Evolutionary conservation across 2,888 invertebrate genomes (phyloP).

Genomic region (Aromia moschata): DNA sequence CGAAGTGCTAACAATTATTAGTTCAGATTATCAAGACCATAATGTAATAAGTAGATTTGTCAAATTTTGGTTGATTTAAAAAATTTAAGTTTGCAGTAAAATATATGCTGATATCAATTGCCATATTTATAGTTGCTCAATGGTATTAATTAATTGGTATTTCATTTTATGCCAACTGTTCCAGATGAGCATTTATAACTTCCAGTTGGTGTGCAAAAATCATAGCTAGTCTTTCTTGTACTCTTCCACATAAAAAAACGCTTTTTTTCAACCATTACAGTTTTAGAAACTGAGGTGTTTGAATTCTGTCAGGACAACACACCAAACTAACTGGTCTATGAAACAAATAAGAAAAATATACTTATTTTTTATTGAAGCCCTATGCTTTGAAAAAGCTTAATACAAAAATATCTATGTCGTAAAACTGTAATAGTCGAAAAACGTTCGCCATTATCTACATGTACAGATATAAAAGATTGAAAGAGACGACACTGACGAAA

Average conservation of each 20-base stretch:
- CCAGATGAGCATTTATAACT: too few species aligned
- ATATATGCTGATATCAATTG: too few species aligned
- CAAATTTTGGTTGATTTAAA: too few species aligned
- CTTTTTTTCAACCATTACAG: conserved; percentile 13
- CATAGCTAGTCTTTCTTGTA: too few species aligned
- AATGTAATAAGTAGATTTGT: too few species aligned
- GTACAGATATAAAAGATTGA: conserved; percentile 34
- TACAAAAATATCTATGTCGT: conserved; percentile 10
- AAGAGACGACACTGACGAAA: conserved; percentile 54
- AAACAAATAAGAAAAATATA: not conserved
- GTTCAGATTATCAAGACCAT: too few species aligned
- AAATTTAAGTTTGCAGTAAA: too few species aligned
- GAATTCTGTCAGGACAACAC: not conserved
- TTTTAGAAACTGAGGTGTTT: conserved; percentile 1
- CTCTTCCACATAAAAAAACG: conserved; percentile 12
- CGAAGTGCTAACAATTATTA: too few species aligned
- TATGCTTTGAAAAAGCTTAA: not conserved
- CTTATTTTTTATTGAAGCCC: not conserved
- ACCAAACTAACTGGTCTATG: not conserved
- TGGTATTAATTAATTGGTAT: too few species aligned
- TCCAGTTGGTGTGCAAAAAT: too few species aligned
- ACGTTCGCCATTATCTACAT: conserved; percentile 7
- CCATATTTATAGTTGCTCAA: too few species aligned
- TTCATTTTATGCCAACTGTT: too few species aligned
- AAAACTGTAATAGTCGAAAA: conserved; percentile 16